phyloP scores from a whole-genome alignment of 2,888 invertebrate genomes.

The Lithosia quadra region DNA sequence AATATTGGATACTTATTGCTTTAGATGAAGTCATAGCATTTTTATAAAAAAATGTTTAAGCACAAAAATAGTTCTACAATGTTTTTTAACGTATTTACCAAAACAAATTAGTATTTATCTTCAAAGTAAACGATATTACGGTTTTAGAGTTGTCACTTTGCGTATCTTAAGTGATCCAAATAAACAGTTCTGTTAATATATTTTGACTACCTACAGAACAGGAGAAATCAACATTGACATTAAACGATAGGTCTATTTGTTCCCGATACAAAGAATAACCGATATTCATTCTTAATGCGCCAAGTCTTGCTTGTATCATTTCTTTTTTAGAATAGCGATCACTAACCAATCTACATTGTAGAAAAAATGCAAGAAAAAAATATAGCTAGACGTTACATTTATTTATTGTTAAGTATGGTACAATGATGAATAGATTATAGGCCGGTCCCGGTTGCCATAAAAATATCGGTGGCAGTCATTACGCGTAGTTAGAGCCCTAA shows the following conservation, averaged over 20 bases:
- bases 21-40: not conserved
- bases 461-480: too few relatives aligned
- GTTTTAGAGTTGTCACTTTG: not conserved
- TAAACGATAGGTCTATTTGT: not conserved
- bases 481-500: too few relatives aligned
- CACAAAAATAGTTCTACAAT: not conserved
- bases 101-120: not conserved
- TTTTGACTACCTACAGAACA: not conserved
- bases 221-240: not conserved
- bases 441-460: too few relatives aligned
- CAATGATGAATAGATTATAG: too few relatives aligned
- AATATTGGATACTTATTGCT: not conserved
- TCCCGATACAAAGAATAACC: not conserved
- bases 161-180: not conserved
- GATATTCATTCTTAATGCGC: not conserved
- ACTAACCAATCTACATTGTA: not conserved
- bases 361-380: too few relatives aligned
- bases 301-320: too few relatives aligned
- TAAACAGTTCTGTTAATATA: not conserved
- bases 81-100: not conserved
- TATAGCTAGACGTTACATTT: not conserved
- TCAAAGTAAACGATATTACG: not conserved
- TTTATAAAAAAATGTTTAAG: not conserved
- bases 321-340: not conserved
- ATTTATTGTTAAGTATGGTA: too few relatives aligned